Base-by-base conservation (phyloP, 2,888 invertebrate species). In the Cremastobaeus sp. region DNA sequence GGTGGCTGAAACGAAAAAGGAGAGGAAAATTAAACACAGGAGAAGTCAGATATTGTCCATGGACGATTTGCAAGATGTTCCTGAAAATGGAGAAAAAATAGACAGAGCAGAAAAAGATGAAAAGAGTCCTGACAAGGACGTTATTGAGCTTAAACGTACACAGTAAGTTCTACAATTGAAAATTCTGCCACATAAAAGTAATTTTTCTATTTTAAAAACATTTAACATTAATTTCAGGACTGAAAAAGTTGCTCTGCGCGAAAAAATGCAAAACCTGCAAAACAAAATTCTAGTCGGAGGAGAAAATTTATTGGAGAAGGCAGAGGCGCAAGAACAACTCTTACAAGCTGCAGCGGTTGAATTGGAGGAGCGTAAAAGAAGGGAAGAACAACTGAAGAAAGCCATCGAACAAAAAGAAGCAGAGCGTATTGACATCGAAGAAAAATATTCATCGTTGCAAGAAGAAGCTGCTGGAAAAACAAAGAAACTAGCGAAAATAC, bases 201-300 rank as follows among this genome's bases (percentile, higher is more conserved):
- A 8, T 35, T 8, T 11, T 35, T 35, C 17, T 8, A 52, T 35
- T 66, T 74, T 54, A 34, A n/a, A 59, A 30, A 3, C 11, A 32
- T 32, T 32, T 6, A n/a, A n/a, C n/a, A n/a, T n/a, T 32, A 32
- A 32, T 3, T 32, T 39, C 30, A 90, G 91, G 76, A 88, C 89
- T 52, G 96, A 96, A 84, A 96, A 97, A 85, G 93, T 94, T 74
- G 92, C 93, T 50, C 86, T 98, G 3, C 91, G 94, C 66, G 93
- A 95, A 69, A 97, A 98, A 85, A 91, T 99, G 62, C 92, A 93
- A 74, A 94, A 94, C 4, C 91, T 99, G 48, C 97, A 99, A 87
- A 96, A 96, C 77, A 98, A 98, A 88, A 97, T 99, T 59, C 91
- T 99, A 15, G 96, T 99, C 0, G 99, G 99, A 0, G 99, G 99